Percentiles rank a stretch among this genome's conserved stretches.
Conservation (phyloP, 2,888 invertebrate genomes). For the Atrina japonica region DNA sequence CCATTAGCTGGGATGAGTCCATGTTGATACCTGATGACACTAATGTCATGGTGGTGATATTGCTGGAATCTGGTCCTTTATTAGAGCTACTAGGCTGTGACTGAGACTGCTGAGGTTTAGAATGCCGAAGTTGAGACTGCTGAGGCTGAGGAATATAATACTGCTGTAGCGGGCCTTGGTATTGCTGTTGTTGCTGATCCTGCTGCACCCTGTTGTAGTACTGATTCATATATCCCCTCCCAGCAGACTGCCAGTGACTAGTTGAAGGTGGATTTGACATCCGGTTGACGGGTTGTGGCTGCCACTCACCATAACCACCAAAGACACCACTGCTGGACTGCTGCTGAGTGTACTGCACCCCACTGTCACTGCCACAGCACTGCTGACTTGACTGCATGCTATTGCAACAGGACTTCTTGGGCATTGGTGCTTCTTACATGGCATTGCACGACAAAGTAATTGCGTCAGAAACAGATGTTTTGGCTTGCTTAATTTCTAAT, state of each 20-base stretch:
- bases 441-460: too few relatives aligned
- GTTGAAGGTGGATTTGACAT: not conserved
- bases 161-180: constrained; percentile 4
- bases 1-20: constrained; percentile 1
- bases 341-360: constrained; percentile 1
- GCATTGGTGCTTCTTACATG: constrained; percentile 1
- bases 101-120: too few relatives aligned
- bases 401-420: constrained; percentile 2
- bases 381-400: constrained; percentile 1
- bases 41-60: constrained; percentile 4
- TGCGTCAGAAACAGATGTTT: too few relatives aligned
- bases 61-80: constrained; percentile 1
- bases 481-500: too few relatives aligned
- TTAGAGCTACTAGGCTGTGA: constrained; percentile 2
- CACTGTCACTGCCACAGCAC: constrained; percentile 2
- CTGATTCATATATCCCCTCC: constrained; percentile 2
- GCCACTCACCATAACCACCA: not conserved
- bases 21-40: constrained; percentile 4
- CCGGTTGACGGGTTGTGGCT: constrained; percentile 2
- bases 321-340: constrained; percentile 4
- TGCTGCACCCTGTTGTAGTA: constrained; percentile 4
- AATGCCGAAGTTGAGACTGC: too few relatives aligned
- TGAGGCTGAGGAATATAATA: not conserved
- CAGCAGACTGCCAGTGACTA: constrained; percentile 4
- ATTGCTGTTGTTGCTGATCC: constrained; percentile 2